phyloP scores from a whole-genome alignment of 2,797 vertebrate genomes.

The Mastacembelus armatus region DNA sequence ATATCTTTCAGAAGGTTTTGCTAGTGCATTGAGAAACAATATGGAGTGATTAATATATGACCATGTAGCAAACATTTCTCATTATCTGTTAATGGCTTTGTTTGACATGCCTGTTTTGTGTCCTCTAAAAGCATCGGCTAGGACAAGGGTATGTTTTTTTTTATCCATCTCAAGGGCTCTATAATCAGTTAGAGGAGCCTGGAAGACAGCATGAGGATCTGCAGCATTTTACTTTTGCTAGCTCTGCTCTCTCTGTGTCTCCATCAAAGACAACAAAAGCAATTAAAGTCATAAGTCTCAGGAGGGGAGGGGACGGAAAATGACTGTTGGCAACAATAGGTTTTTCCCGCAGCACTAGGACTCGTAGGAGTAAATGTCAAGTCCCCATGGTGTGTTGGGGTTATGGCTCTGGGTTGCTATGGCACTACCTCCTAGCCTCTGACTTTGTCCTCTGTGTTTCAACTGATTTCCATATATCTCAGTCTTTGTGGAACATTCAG shows the following conservation, averaged over 20 bases:
- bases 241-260: slow-evolving; percentile 2
- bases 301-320: slow-evolving; percentile 27
- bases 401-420: slow-evolving; percentile 64
- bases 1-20: too few relatives aligned
- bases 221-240: slow-evolving; percentile 3
- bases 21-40: too few relatives aligned
- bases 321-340: slow-evolving; percentile 44
- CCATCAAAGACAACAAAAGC: slow-evolving; percentile 49
- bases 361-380: slow-evolving; percentile 65
- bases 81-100: slow-evolving; percentile 17
- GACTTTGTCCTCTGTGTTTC: slow-evolving; percentile 4
- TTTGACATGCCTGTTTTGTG: slow-evolving; percentile 6
- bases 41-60: too few relatives aligned
- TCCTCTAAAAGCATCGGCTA: slow-evolving; percentile 29
- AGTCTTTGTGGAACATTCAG: not conserved
- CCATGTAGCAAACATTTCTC: not conserved
- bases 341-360: slow-evolving; percentile 39
- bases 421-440: slow-evolving; percentile 25
- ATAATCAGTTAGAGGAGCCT: slow-evolving; percentile 10
- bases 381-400: slow-evolving; percentile 50
- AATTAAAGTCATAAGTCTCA: slow-evolving; percentile 37
- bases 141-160: slow-evolving; percentile 26
- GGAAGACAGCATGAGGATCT: not conserved
- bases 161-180: slow-evolving; percentile 40
- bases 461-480: too few relatives aligned